These are phyloP conservation scores for Cheilosia pagana DNA, from an alignment of 2,888 invertebrate genomes.

Conservation along the genomic window DNA sequence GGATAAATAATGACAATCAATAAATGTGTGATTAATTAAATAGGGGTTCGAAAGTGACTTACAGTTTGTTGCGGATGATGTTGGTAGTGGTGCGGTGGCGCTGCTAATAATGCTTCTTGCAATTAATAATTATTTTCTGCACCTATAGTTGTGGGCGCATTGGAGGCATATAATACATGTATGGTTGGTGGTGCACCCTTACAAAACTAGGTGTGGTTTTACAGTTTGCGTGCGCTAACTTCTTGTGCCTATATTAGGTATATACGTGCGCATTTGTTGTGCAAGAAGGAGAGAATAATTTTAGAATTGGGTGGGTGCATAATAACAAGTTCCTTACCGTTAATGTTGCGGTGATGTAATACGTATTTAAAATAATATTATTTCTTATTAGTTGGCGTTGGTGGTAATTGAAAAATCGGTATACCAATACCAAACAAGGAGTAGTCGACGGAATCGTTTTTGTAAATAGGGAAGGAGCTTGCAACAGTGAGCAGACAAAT, in stretches of 20 bases:
- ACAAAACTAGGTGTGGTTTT: slow-evolving; percentile 37
- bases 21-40: slow-evolving; percentile 51
- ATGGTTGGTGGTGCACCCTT: slow-evolving; percentile 30
- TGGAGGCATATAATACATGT: too few species aligned
- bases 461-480: too few species aligned
- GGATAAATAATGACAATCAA: slow-evolving; percentile 32
- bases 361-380: slow-evolving; percentile 8
- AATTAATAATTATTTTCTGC: slow-evolving; percentile 45
- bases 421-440: too few species aligned
- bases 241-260: slow-evolving; percentile 24
- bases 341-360: background rate
- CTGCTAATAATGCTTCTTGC: slow-evolving; percentile 18
- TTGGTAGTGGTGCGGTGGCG: slow-evolving; percentile 10
- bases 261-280: background rate
- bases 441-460: too few species aligned
- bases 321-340: slow-evolving; percentile 12
- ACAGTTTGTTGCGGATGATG: slow-evolving; percentile 3
- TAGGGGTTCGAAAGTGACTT: slow-evolving; percentile 32
- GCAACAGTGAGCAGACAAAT: too few species aligned
- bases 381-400: background rate
- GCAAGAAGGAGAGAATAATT: slow-evolving; percentile 4
- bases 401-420: too few species aligned
- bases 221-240: slow-evolving; percentile 35
- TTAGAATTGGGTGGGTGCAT: slow-evolving; percentile 9
- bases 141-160: slow-evolving; percentile 2